A percentile compares a stretch with the other conserved stretches of the same genome.
phyloP scores from a whole-genome alignment of 1,140 invertebrate species.

The Pseudomyrmex cubaensis region DNA sequence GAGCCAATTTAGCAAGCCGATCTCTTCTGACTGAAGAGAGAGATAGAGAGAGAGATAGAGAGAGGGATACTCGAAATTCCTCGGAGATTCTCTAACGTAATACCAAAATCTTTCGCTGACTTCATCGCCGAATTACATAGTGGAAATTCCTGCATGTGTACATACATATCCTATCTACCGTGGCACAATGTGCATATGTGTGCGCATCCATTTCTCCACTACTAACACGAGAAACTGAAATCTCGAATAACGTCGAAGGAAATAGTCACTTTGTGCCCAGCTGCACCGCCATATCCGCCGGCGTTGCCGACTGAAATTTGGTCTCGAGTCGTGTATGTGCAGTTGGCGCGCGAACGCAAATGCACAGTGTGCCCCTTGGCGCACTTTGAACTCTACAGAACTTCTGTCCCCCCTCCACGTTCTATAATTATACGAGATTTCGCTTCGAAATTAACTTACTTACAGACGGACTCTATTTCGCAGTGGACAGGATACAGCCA shows the following conservation, averaged over 20 bases:
- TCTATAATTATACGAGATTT: slow-evolving; percentile 61
- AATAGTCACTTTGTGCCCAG: slow-evolving; percentile 48
- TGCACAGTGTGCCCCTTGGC: not conserved
- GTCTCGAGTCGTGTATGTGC: not conserved
- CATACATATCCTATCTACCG: slow-evolving; percentile 11
- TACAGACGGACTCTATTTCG: slow-evolving; percentile 23
- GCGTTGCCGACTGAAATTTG: slow-evolving; percentile 6
- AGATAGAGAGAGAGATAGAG: not conserved
- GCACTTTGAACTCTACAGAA: not conserved
- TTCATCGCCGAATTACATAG: slow-evolving; percentile 6
- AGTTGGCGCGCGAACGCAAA: not conserved
- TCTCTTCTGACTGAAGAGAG: not conserved
- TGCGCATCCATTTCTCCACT: not conserved
- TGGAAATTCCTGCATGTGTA: not conserved
- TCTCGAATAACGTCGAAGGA: slow-evolving; percentile 43
- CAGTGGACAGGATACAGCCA: slow-evolving; percentile 24
- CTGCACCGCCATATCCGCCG: not conserved
- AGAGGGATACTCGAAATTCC: slow-evolving; percentile 3
- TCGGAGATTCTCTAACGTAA: not conserved
- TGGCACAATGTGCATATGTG: not conserved
- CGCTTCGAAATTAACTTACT: slow-evolving; percentile 55
- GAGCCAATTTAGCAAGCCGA: not conserved
- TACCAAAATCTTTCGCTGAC: not conserved
- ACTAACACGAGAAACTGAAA: slow-evolving; percentile 39
- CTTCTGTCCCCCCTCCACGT: not conserved